Evolutionary conservation across 1,140 invertebrate genomes (phyloP), one percentile per base, ranked within the genome.

Genomic region (Neodiprion fabricii): DNA sequence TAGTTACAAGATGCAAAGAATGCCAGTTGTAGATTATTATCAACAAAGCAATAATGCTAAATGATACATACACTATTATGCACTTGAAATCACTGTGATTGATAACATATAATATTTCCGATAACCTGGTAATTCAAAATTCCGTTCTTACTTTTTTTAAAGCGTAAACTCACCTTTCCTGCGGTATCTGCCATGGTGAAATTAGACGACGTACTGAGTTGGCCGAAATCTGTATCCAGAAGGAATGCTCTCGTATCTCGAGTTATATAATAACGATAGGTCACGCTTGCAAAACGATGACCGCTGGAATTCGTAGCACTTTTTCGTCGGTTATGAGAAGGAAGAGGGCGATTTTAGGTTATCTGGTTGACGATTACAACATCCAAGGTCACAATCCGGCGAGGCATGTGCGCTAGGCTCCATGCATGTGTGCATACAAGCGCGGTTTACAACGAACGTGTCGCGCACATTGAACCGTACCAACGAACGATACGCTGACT

Each of bases 141-240:
- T 61, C 11, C n/a, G 3, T n/a, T 12, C n/a, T 12, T 12, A 61
- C 53, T 12, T 11, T 61, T 61, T 1, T n/a, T 12, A 61, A 12
- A 61, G 11, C 1, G 11, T 17, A 8, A 12, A 61, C 53, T 61
- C 53, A 61, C 84, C 75, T 85, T 81, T 75, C 83, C 83, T 49
- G 28, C 74, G 2, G 79, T 83, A 23, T 72, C 53, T 2, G 79
- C 77, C 84, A 85, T 85, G 21, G n/a, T 23, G 9, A 17, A 71
- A 50, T 40, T 40, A 40, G 28, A 40, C 28, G 5, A 40, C 28
- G 28, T 40, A 40, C 28, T 40, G 28, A 40, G 5, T 40, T 40
- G 5, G 1, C 28, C 28, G 28, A 40, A 40, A 40, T 40, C 28
- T 40, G 28, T 14, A 65, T 3, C 61, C 12, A 65, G 61, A 65